These are phyloP conservation scores for Himantopus leucocephalus DNA, from an alignment of 2,113 vertebrate species.

Conservation along the genomic window DNA sequence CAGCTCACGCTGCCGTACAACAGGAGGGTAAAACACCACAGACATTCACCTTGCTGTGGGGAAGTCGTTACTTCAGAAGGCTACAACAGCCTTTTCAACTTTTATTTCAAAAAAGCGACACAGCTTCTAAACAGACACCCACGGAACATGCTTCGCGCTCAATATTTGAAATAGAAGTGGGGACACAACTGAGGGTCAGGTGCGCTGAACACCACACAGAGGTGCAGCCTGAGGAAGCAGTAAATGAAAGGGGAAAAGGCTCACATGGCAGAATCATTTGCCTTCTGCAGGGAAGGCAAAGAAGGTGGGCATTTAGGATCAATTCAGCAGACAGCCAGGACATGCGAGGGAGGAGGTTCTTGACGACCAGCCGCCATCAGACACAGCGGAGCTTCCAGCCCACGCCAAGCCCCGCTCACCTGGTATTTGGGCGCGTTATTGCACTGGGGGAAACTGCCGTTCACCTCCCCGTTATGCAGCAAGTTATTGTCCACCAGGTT, in stretches of 20 bases:
- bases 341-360: rapidly evolving
- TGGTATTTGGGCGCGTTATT: constrained; percentile 99
- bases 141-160: rapidly evolving
- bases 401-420: constrained; percentile 69
- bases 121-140: not conserved
- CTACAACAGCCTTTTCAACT: not conserved
- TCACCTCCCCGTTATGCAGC: constrained; percentile 96
- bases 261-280: rapidly evolving
- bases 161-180: not conserved
- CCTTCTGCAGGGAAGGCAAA: not conserved
- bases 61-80: not conserved
- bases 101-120: not conserved
- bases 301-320: not conserved
- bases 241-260: not conserved
- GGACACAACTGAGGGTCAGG: not conserved
- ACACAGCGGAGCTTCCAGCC: not conserved
- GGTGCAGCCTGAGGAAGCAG: not conserved
- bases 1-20: not conserved
- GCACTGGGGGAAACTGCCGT: constrained; percentile 96
- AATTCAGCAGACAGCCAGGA: not conserved
- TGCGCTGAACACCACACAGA: not conserved
- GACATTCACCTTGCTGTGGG: not conserved
- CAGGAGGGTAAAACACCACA: not conserved
- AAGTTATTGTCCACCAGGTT: constrained; percentile 99
- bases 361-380: rapidly evolving